Conservation (phyloP, 2,113 vertebrate species). For the Clinocottus analis region DNA sequence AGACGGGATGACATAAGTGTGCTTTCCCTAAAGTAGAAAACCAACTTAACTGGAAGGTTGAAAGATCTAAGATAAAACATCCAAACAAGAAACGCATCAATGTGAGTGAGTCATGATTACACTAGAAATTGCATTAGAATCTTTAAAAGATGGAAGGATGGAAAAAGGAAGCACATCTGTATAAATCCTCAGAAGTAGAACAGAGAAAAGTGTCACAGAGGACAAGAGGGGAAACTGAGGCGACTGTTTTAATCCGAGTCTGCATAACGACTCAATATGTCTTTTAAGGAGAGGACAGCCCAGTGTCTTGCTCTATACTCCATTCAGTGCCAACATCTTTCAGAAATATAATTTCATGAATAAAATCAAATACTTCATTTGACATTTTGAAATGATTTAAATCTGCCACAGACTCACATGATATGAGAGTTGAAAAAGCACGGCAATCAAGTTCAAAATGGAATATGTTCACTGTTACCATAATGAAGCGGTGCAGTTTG, state of each 20-base stretch:
- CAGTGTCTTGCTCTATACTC: neutral
- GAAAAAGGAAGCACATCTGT: neutral
- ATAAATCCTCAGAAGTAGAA: neutral
- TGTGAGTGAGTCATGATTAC: neutral
- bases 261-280: neutral
- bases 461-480: neutral
- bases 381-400: constrained; percentile 21
- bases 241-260: neutral
- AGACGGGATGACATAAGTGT: neutral
- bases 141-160: neutral
- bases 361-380: constrained; percentile 10
- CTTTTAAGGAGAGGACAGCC: neutral
- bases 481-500: constrained; percentile 1
- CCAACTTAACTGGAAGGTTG: neutral
- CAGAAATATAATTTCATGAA: neutral
- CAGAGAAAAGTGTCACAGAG: too few relatives aligned
- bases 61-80: constrained; percentile 27
- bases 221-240: neutral
- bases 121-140: neutral
- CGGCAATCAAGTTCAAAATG: neutral
- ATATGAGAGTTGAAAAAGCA: constrained; percentile 8
- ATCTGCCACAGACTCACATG: constrained; percentile 3
- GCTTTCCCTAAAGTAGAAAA: constrained; percentile 14
- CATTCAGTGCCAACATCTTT: neutral
- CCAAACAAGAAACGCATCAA: neutral